Evolutionary conservation across 2,113 vertebrate genomes (phyloP), one percentile per base, ranked within the genome.

Genomic region (Tympanuchus pallidicinctus): DNA sequence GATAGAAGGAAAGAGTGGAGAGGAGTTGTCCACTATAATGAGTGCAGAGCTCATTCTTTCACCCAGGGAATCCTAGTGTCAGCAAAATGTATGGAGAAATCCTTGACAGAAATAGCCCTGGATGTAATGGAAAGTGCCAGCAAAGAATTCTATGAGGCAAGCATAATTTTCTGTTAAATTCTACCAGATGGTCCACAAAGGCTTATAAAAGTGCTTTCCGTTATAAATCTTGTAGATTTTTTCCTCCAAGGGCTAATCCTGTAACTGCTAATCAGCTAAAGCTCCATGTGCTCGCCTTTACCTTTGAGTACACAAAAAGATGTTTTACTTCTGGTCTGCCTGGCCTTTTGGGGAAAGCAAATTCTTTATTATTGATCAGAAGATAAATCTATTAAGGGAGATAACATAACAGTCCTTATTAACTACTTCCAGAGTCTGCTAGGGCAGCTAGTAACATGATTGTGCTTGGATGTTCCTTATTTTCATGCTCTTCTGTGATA

Each of bases 181-280:
- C 60, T 71, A 88, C 43, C 84, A 93, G 84, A 88, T 77, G 64
- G 75, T 72, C 89, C 4, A 1, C 67, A 94, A 90, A 92, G 79
- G 56, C 75, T 73, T 81, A 75, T 86, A 82, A 86, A 94, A 92
- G 52, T 91, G 47, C 57, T 91, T 90, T 86, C 40, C 17, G 2
- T 75, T 90, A 93, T 96, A 94, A 94, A 92, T 94, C 93, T 92
- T 57, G 43, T 24, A 52, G 52, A 86, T 40, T 56, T 95, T 92
- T 94, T 81, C 52, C 30, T 83, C 91, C 27, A 27, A 75, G 61
- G 77, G 18, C 79, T 78, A 86, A 86, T 90, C 76, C 88, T 94
- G 18, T 86, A 91, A 91, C 91, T 1, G 0, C 89, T 93, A 95
- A 96, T 95, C 78, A 94, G 82, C 6, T 2, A 92, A 92, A 93